Conservation (phyloP, 2,888 invertebrate genomes). For the Diabrotica balteata region DNA sequence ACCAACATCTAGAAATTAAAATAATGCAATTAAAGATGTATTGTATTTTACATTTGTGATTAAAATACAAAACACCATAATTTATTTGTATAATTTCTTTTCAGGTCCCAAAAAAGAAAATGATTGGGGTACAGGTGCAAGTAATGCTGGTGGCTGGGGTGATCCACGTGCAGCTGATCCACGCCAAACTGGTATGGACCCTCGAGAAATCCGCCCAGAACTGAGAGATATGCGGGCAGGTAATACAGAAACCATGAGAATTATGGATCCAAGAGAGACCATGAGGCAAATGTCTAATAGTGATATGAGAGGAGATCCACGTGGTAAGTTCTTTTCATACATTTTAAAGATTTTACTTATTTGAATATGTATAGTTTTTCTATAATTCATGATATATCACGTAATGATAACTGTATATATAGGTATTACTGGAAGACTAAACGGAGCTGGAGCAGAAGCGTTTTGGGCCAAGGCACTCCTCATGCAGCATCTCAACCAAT, state of each 20-base stretch:
- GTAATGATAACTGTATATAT: conserved; percentile 5
- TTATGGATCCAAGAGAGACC: conserved; percentile 64
- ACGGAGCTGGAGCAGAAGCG: conserved; percentile 73
- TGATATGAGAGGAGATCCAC: conserved; percentile 73
- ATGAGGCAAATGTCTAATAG: conserved; percentile 64
- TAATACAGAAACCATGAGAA: conserved; percentile 62
- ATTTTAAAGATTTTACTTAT: not conserved
- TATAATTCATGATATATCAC: not conserved
- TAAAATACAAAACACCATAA: too few species aligned
- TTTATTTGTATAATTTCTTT: not conserved
- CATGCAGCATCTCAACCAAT: conserved; percentile 65
- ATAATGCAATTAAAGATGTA: too few species aligned
- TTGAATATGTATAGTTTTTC: conserved; percentile 2
- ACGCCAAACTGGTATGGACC: conserved; percentile 59
- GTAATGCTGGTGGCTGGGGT: conserved; percentile 59
- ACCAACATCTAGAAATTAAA: too few species aligned
- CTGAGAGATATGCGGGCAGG: conserved; percentile 64
- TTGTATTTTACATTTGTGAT: too few species aligned
- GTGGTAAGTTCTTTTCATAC: conserved; percentile 60
- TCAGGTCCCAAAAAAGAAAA: conserved; percentile 61
- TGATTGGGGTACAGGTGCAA: conserved; percentile 65
- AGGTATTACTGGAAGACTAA: conserved; percentile 79
- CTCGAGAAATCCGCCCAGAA: conserved; percentile 64
- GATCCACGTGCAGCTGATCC: conserved; percentile 62
- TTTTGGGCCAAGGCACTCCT: conserved; percentile 74